Evolutionary conservation across 2,888 invertebrate genomes (phyloP), one percentile per base, ranked within the genome.

Genomic region (Cataglyphis rosenhaueri): DNA sequence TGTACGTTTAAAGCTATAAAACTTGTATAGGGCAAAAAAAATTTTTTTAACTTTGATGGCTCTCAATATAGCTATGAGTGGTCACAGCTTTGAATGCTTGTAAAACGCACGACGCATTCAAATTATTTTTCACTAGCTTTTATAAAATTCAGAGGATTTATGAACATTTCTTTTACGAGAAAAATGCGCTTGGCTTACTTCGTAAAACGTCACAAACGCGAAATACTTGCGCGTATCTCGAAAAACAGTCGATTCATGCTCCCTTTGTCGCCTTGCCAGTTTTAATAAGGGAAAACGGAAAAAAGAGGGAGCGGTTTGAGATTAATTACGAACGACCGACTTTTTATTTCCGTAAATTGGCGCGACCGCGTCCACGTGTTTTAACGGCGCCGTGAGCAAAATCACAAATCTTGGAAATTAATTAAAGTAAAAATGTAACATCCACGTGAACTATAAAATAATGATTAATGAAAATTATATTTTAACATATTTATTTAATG

Each of bases 251-350:
- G 35, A 59, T 79, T 79, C 73, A 59, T 35, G 73, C 59, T 52
- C 29, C 48, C 75, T 38, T 84, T 64, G 59, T 79, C 59, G 38
- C 57, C 65, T 59, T 57, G 52, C 73, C 68, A 52, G 55, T 57
- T 57, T 64, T 82, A 78, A 85, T 79, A 75, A 82, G 74, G 64
- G 25, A 44, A 65, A 62, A 57, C 15, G 61, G 70, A 68, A 71
- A 85, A 85, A 81, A 68, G 21, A 55, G 70, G 29, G 15, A 57
- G 35, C 59, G 12, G 25, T 25, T 32, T 48, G 81, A 62, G 59
- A 82, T 85, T 85, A 85, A 82, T 85, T 85, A 85, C 82, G 59
- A 9, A 38, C 66, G 57, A 71, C 41, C 61, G 74, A 75, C 79
- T 81, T 83, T 82, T 79, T 71, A 79, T 71, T 62, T 35, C 21